Evolutionary conservation across 2,113 vertebrate species (phyloP), one percentile per base, ranked within the genome.

Genomic region (Nematolebias whitei): DNA sequence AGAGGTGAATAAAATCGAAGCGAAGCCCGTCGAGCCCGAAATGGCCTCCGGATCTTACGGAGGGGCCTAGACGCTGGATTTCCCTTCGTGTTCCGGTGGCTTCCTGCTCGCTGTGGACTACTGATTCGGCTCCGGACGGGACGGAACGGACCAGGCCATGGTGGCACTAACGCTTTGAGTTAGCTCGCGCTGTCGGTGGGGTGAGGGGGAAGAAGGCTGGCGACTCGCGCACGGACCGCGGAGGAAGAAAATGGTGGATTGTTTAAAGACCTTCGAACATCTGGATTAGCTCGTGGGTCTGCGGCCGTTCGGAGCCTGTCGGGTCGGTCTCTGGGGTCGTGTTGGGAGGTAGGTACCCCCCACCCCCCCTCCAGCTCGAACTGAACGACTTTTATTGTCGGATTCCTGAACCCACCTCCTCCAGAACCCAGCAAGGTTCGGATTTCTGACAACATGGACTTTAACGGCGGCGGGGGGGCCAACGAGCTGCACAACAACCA

Each of bases 401-500:
- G 67, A 63, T 82, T n/a, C 10, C 19, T 22, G 74, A 24, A 0
- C 13, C 39, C 15, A 3, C 38, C 19, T 15, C n/a, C 14, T 26
- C 26, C 57, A 38, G 16, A 76, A 53, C 68, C 47, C 54, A 55
- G 62, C 63, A 72, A 74, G 22, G 26, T 65, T 44, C 63, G 78
- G 83, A 84, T 84, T 82, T 80, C 56, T 26, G 57, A 44, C 59
- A 58, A 61, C 9, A 98, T 98, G 96, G 96, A 97, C 92, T 93
- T 95, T 88, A 91, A 93, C 86, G 82, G 94, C 81, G 93, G 94
- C 79, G 86, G 93, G 5, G 68, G 61, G 26, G 45, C 53, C 68
- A 88, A 92, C 85, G 96, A 97, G 76, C 88, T 92, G 43, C 92
- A 93, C 86, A 93, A 94, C 76, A 93, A 92, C 75, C 93, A 93